Evolutionary conservation across 2,888 invertebrate genomes (phyloP), one percentile per base, ranked within the genome.

Genomic region (Sarcophaga subvicina): DNA sequence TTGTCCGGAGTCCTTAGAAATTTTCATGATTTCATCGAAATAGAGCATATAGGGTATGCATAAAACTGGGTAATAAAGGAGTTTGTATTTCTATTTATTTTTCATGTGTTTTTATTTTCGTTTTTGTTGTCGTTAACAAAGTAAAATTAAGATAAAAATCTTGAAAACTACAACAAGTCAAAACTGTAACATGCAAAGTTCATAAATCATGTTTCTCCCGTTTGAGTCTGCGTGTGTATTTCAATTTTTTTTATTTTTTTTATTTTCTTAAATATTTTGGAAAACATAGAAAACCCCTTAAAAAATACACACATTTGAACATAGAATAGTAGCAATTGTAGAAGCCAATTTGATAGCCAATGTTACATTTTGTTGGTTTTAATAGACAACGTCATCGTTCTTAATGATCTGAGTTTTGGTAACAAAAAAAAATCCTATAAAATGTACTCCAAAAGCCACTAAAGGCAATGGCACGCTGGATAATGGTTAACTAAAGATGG

Each of bases 171-270:
- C 64, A 49, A 25, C 25, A 59, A 17, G 45, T 47, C 49, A 25
- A 47, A 73, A 60, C 66, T 62, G 27, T 54, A 14, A 64, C 78
- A 81, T 66, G 81, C 78, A 81, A 75, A 81, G 69, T 59, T 78
- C 73, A 81, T 81, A 85, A 86, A 80, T 82, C 82, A 82, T 79
- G 45, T 82, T 75, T 59, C 45, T 47, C 54, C 17, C 10, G 14
- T 12, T 54, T 54, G 4, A 12, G 54, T 14, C 54, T 17, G 54
- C 54, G 54, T 54, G 3, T 17, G 17, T 54, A 54, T 54, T 54
- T 54, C 5, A 54, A 2, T 49, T 14, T 54, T 54, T 14, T 14
- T n/a, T n/a, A n/a, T n/a, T n/a, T 54, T 14, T 54, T 54, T 54
- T 0, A 14, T 54, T 54, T 54, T 54, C 17, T 17, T 54, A 54